Base-by-base conservation (phyloP, 2,888 invertebrate species). In the Xestia c-nigrum region DNA sequence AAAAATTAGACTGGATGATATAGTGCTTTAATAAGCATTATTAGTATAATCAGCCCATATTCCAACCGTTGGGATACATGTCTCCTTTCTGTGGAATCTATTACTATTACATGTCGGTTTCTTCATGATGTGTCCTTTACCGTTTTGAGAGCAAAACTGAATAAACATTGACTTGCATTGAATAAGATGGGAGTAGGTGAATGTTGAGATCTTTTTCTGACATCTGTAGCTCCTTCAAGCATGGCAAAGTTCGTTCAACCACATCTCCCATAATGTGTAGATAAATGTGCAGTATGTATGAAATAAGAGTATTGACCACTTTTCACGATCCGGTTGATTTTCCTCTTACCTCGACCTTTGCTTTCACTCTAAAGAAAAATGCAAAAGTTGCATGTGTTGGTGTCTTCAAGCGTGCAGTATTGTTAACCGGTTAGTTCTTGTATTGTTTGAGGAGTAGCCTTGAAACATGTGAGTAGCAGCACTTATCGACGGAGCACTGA, bases 391-490 rank as follows among this genome's bases (percentile, higher is more conserved):
- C 21, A 57, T 50, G 43, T 31, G 76, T n/a, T 64, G 38, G 19
- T 43, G n/a, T 43, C 10, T 50, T 59, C 50, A 50, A 68, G 24
- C 63, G 64, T 68, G 47, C 43, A 59, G 38, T 68, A 68, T 68
- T 68, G 63, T 57, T 64, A 61, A 79, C 64, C 14, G 67, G 68
- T 77, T 66, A 50, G 55, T 63, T 71, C 9, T 63, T 59, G 59
- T 64, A 72, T 64, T 14, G 43, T 68, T 72, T 50, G 24, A 21
- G 52, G n/a, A 24, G 24, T 55, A 63, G 10, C 31, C 59, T 85
- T 74, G 74, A 74, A 50, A 83, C 40, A 72, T 77, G 80, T 72
- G 73, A 47, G n/a, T 66, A 66, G 47, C 46, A 61, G 47, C 50
- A 50, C 19, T 46, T n/a, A 38, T n/a, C 6, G 24, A 43, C 68